Evolutionary conservation across 2,113 vertebrate species (phyloP).

Genomic region (Microcebus lehilahytsara): DNA sequence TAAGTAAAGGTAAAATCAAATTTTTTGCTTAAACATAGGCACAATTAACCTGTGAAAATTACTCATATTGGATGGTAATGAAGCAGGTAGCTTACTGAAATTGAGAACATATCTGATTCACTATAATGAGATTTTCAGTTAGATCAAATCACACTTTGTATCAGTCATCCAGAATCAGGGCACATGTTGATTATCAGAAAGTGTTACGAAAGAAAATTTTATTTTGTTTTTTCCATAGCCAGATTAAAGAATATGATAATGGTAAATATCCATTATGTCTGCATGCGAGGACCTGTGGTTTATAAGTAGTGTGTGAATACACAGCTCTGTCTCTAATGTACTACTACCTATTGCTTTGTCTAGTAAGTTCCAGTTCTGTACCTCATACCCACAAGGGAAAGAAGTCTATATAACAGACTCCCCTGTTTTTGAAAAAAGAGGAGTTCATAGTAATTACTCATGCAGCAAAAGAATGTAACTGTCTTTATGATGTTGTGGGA

Average conservation of each 20-base stretch:
- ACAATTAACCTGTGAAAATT: slow-evolving; percentile 65
- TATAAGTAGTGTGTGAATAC: neutral
- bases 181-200: slow-evolving; percentile 31
- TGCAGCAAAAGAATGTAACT: neutral
- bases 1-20: slow-evolving; percentile 59
- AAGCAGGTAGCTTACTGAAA: slow-evolving; percentile 63
- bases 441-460: neutral
- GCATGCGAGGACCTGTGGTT: neutral
- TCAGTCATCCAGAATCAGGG: slow-evolving; percentile 24
- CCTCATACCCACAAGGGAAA: neutral
- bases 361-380: neutral
- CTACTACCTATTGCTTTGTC: neutral
- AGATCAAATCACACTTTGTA: slow-evolving; percentile 42
- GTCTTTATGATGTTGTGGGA: neutral
- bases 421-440: neutral
- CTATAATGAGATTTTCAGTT: slow-evolving; percentile 65
- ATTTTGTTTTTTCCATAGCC: neutral
- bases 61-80: slow-evolving; percentile 63
- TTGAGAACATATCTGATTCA: slow-evolving; percentile 62
- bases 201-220: neutral
- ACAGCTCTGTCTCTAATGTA: neutral
- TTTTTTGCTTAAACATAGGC: slow-evolving; percentile 21
- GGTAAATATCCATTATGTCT: neutral
- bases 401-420: neutral
- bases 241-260: neutral